Evolutionary conservation across 1,140 invertebrate genomes (phyloP), one percentile per base, ranked within the genome.

Genomic region (Bombus fervidus): DNA sequence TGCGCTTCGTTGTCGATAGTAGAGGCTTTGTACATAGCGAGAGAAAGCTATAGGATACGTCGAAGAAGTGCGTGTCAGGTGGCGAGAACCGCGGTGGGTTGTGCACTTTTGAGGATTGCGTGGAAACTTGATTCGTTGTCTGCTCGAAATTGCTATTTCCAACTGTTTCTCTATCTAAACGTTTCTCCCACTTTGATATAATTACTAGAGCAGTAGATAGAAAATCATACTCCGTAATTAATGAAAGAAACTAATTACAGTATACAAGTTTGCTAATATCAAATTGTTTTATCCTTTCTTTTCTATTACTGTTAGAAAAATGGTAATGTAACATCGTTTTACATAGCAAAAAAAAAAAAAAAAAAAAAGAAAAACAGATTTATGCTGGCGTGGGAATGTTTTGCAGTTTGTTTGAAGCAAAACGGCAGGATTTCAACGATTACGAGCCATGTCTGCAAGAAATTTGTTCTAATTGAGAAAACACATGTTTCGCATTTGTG

Each of bases 381-480:
- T 12, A 34, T 22, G 18, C 31, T 39, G 18, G n/a, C 31, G 15
- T 69, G 37, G 9, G 68, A 69, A 28, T 10, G 34, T 73, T 47
- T 47, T 18, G n/a, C 39, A 12, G 43, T 25, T 53, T 5, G 72
- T 74, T 57, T 59, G 43, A 31, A 59, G n/a, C 31, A 34, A 41
- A 59, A 47, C 1, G 25, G 12, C 37, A 28, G 8, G 5, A 77
- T 53, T 34, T 43, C 34, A 53, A 22, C 47, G 1, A 31, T 34
- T 76, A 39, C 12, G 12, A 34, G 4, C 25, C 25, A 3, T 3
- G 10, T 18, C 2, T 15, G 28, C 28, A 3, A 43, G 39, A 37
- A 41, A 28, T 72, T 81, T 31, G 71, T 82, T 75, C 39, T 41
- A 43, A 82, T 75, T 47, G 80, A 41, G 64, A 74, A 64, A 64